Evolutionary conservation across 2,888 invertebrate species (phyloP), one percentile per base, ranked within the genome.

Genomic region (Dryocosmus kuriphilus): DNA sequence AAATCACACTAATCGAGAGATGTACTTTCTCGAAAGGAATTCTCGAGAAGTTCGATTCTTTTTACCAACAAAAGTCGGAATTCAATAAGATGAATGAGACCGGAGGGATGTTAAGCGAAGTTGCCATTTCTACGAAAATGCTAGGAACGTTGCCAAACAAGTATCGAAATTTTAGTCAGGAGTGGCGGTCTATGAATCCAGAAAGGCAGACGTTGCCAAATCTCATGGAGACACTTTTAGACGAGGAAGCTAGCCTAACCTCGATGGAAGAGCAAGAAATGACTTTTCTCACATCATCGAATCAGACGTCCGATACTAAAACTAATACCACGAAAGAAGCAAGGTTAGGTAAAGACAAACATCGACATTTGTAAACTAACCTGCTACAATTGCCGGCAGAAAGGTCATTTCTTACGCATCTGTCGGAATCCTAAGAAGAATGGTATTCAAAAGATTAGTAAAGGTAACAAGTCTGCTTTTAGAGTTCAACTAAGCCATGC

Each of bases 41-140:
- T 19, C 51, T 80, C 30, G 74, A 55, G 11, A 80, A 80, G 61
- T 71, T 77, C 7, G n/a, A 51, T 11, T 11, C 46, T 4, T 4
- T 46, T 8, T 46, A 46, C 1, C 16, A 4, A 16, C 46, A 46
- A 46, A 46, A 46, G 0, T 16, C 46, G 4, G 16, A 24, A 46
- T 22, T 51, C 3, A 5, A 14, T 80, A 61, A 55, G 27, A n/a
- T 82, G 22, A 76, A 76, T 32, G 76, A 80, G 30, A n/a, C 74
- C 14, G 74, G 71, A 32, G 77, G 81, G 71, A 61, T 30, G n/a
- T 60, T 75, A 22, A 80, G 80, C 35, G 77, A 80, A 27, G 77
- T 77, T n/a, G 76, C 79, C 41, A 78, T 80, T 14, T 75, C 77
- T 73, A 78, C 78, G 22, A 80, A 80, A 61, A 78, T 80, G 24